Evolutionary conservation across 2,797 vertebrate genomes (phyloP), one percentile per base, ranked within the genome.

Genomic region (Enteromius radiatus): DNA sequence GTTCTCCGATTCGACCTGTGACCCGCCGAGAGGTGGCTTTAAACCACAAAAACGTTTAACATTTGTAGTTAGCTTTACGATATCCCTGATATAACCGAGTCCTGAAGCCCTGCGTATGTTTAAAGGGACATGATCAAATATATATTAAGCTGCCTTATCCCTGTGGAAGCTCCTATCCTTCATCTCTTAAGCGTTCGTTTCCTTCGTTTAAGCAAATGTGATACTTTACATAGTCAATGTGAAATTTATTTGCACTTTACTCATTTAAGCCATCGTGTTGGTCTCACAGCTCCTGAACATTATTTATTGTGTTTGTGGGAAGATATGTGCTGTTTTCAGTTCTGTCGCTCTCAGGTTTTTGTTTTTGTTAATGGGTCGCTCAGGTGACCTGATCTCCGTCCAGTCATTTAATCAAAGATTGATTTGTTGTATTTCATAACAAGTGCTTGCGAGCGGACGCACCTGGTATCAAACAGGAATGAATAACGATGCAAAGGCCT

Each of bases 111-210:
- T 71, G 74, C 80, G 38, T 75, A 69, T 47, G 79, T 91, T 67
- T 38, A 89, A 90, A 91, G 83, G 90, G 31, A 80, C 89, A 87
- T 86, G 73, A 90, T 90, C 84, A 87, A 88, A 90, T 92, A 92
- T 91, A 90, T 92, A 92, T 93, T 91, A 91, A 92, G 93, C 92
- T 94, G 94, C 93, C 93, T 95, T 94, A 94, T 92, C 91, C 92
- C 85, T 71, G 71, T 76, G 33, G 49, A 21, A 78, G 41, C 76
- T 83, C 81, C 88, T 90, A 81, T 80, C 84, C 36, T 41, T 84
- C 89, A 82, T 23, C 5, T 41, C 67, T 81, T 69, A 1, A 87
- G 89, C 86, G 26, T 12, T 15, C 84, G 87, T 86, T 64, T 12
- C 67, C 26, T 43, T 19, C n/a, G 9, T 38, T 41, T 59, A 69